Conservation (phyloP, 2,113 vertebrate genomes). For the Oncorhynchus mykiss region DNA sequence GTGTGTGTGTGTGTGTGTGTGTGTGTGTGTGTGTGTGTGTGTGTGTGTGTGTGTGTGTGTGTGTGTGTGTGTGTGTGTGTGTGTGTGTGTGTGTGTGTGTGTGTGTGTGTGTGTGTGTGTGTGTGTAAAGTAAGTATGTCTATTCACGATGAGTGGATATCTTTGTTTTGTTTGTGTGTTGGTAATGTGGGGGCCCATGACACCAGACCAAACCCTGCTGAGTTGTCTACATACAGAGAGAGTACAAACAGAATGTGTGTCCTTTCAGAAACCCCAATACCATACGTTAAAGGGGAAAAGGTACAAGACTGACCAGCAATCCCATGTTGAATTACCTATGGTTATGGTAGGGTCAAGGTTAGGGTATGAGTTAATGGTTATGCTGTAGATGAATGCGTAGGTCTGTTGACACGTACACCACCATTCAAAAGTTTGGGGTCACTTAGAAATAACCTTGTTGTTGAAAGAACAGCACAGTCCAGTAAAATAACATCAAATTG, state of each 20-base stretch:
- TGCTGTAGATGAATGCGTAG: no score
- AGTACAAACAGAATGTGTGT: background rate
- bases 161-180: background rate
- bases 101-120: background rate
- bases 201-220: background rate
- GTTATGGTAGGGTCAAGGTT: no score
- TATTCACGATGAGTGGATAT: background rate
- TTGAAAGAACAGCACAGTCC: no score
- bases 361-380: no score
- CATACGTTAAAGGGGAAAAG: no score
- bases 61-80: background rate
- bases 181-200: background rate
- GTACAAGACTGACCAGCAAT: no score
- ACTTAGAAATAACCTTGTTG: no score
- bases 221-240: background rate
- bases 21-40: no score
- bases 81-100: background rate
- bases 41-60: background rate
- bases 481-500: no score
- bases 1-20: background rate
- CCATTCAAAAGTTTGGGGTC: no score
- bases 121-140: slow-evolving; percentile 1
- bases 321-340: no score
- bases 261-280: background rate
- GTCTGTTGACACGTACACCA: no score